phyloP scores from a whole-genome alignment of 2,113 vertebrate genomes.

The Stegostoma tigrinum region DNA sequence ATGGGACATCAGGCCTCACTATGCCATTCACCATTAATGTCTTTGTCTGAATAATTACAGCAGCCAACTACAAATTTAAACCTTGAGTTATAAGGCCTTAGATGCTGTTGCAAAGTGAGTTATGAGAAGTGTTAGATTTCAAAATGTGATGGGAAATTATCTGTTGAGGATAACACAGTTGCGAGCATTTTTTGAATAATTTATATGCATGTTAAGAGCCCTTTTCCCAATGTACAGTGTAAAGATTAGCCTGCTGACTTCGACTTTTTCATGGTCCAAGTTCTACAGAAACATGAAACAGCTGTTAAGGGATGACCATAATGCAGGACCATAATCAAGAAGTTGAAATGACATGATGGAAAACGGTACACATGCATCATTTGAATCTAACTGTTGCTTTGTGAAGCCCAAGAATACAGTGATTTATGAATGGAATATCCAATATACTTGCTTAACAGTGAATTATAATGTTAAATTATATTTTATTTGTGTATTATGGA shows the following conservation, averaged over 20 bases:
- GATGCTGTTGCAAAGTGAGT: neutral
- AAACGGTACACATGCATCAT: neutral
- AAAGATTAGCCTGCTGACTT: neutral
- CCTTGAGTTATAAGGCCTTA: neutral
- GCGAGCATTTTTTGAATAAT: neutral
- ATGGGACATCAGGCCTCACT: neutral
- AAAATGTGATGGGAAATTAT: neutral
- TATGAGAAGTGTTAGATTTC: constrained; percentile 25
- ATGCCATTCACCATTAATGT: constrained; percentile 58
- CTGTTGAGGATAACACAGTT: neutral
- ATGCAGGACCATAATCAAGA: neutral
- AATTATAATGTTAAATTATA: neutral
- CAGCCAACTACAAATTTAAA: constrained; percentile 49
- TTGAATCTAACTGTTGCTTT: neutral
- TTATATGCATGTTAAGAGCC: neutral
- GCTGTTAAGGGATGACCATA: neutral
- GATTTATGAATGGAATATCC: neutral
- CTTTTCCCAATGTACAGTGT: neutral
- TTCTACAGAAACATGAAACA: neutral
- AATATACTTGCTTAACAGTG: neutral
- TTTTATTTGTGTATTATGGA: neutral
- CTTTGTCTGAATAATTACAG: constrained; percentile 79
- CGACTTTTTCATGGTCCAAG: neutral
- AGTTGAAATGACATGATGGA: neutral
- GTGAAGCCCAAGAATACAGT: neutral